Evolutionary conservation across 2,113 vertebrate species (phyloP), one percentile per base, ranked within the genome.

Genomic region (Anolis carolinensis): DNA sequence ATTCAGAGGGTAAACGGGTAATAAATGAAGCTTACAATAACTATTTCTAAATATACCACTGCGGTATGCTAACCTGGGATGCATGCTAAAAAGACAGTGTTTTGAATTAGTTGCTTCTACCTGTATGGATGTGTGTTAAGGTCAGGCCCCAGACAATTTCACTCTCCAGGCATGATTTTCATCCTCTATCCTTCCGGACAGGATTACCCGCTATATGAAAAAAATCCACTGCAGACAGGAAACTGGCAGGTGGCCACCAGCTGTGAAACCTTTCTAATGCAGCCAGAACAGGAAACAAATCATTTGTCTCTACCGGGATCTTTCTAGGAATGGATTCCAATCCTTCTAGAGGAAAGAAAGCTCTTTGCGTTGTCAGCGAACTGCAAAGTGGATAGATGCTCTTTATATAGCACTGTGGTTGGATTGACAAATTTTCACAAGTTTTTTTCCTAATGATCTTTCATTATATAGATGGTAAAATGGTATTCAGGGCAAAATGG

Each of bases 221-320:
- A 44, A 72, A 82, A 65, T 70, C 36, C 34, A 59, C 16, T 71
- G 34, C 23, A 10, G 11, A 23, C 67, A 62, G 50, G 81, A 83
- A 83, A 73, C 81, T 83, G 81, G 70, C 70, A 83, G 30, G 32
- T 59, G 34, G 50, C 70, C 81, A 62, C 72, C 13, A 70, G 44
- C 52, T 73, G 16, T 52, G 13, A 62, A 50, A 16, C 32, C 36
- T 7, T 62, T 68, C 48, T 55, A 82, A 59, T 36, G 62, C 30
- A 52, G 48, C 50, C 25, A 59, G 50, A 55, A 5, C 32, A 59
- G 48, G 65, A 79, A 71, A 59, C 16, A 21, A 65, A 39, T 85
- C 62, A 62, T 79, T 79, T 9, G 27, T 62, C 77, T 6, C 2
- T 30, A 18, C n/a, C 21, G 44, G 71, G 50, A 23, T 62, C 25